Evolutionary conservation across 2,888 invertebrate species (phyloP).

Genomic region (Idaea dimidiata): DNA sequence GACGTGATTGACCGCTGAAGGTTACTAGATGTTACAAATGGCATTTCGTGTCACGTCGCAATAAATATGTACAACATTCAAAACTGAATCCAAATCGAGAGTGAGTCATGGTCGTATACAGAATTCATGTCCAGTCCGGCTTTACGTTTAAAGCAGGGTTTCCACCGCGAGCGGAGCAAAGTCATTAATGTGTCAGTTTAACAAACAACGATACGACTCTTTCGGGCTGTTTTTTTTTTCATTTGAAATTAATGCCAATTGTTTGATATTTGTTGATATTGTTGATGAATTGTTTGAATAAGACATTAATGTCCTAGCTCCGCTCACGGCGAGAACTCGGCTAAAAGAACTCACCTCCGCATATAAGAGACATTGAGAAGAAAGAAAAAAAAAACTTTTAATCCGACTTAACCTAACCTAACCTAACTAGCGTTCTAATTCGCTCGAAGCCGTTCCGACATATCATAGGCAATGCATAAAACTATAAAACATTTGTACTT

Average conservation of each 20-base stretch:
- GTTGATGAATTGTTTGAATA: no score
- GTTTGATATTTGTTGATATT: no score
- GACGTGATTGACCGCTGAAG: background rate
- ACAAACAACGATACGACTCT: no score
- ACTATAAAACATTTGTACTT: slow-evolving; percentile 74
- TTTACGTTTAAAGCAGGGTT: no score
- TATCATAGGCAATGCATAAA: slow-evolving; percentile 71
- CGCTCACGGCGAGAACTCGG: no score
- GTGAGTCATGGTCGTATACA: slow-evolving; percentile 33
- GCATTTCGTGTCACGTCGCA: slow-evolving; percentile 4
- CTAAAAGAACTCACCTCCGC: slow-evolving; percentile 66
- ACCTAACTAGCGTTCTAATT: slow-evolving; percentile 68
- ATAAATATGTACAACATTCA: slow-evolving; percentile 3
- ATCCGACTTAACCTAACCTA: slow-evolving; percentile 35
- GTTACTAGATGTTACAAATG: background rate
- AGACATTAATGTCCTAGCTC: no score
- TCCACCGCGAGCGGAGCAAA: no score
- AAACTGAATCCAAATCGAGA: slow-evolving; percentile 18
- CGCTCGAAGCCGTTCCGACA: slow-evolving; percentile 58
- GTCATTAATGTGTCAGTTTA: no score
- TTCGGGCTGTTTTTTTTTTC: no score
- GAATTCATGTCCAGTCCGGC: slow-evolving; percentile 23
- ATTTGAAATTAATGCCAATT: no score
- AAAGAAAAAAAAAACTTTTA: slow-evolving; percentile 39
- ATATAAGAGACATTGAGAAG: slow-evolving; percentile 69